These are phyloP conservation scores for Sapajus apella DNA, from an alignment of 2,113 vertebrate genomes.

Conservation along the genomic window DNA sequence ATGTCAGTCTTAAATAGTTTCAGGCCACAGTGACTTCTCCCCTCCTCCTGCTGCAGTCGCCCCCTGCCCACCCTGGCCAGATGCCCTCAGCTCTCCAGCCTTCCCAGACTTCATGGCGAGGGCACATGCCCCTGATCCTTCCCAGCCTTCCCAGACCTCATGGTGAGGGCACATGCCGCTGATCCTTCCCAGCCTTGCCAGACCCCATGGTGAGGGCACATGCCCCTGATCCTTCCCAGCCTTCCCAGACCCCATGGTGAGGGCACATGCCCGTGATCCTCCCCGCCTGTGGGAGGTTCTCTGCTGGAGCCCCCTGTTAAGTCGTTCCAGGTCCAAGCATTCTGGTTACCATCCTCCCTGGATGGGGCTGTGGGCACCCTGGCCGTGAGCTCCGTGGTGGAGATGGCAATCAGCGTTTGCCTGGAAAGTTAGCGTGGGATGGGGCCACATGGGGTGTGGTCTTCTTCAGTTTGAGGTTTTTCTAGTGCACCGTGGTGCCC, in stretches of 20 bases:
- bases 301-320: neutral
- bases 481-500: neutral
- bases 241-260: rapidly evolving
- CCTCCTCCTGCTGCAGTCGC: neutral
- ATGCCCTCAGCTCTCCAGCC: neutral
- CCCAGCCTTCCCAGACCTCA: neutral
- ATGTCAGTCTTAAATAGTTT: neutral
- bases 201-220: neutral
- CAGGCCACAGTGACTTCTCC: rapidly evolving
- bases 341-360: neutral
- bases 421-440: neutral
- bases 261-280: neutral
- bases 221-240: too few relatives aligned
- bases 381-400: neutral
- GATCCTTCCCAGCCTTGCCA: too few relatives aligned
- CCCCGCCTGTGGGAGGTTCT: neutral
- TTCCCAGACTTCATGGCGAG: rapidly evolving
- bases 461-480: neutral
- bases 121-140: neutral
- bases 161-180: rapidly evolving
- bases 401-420: neutral
- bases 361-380: too few relatives aligned
- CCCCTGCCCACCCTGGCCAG: rapidly evolving
- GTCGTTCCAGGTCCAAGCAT: neutral
- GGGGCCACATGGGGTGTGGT: too few relatives aligned